Conservation (phyloP, 2,888 invertebrate species). For the Oithona nana region DNA sequence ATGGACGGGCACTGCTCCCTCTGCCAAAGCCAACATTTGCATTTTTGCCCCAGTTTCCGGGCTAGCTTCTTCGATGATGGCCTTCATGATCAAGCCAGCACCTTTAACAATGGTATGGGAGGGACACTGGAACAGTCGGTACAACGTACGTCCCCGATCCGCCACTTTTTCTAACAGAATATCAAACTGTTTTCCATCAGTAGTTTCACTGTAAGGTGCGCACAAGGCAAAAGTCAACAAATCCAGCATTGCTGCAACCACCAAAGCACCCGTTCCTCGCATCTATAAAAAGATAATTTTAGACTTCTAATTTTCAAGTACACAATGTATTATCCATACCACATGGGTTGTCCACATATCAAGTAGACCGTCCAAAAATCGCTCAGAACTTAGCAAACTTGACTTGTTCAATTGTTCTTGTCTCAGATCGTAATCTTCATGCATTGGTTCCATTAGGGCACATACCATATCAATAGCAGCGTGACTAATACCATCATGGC, state of each 20-base stretch:
- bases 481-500: constrained; percentile 75
- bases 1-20: constrained; percentile 87
- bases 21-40: constrained; percentile 85
- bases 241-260: constrained; percentile 93
- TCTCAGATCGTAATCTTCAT: constrained; percentile 77
- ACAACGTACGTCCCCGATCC: constrained; percentile 42
- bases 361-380: constrained; percentile 77
- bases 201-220: constrained; percentile 97
- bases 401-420: constrained; percentile 97
- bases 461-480: constrained; percentile 93
- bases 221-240: constrained; percentile 93
- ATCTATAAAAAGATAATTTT: constrained; percentile 35
- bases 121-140: constrained; percentile 46
- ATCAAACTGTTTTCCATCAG: constrained; percentile 89
- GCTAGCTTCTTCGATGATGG: constrained; percentile 91
- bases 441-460: constrained; percentile 95
- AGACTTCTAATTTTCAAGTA: background rate
- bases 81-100: constrained; percentile 88
- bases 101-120: constrained; percentile 96
- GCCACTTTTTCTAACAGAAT: constrained; percentile 82
- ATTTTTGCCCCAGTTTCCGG: constrained; percentile 75
- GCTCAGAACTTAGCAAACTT: constrained; percentile 69
- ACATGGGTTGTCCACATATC: constrained; percentile 89
- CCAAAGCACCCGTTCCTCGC: constrained; percentile 79
- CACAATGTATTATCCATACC: constrained; percentile 38